These are phyloP conservation scores for Sarcophaga bullata DNA, from an alignment of 1,140 invertebrate species.

Conservation along the genomic window DNA sequence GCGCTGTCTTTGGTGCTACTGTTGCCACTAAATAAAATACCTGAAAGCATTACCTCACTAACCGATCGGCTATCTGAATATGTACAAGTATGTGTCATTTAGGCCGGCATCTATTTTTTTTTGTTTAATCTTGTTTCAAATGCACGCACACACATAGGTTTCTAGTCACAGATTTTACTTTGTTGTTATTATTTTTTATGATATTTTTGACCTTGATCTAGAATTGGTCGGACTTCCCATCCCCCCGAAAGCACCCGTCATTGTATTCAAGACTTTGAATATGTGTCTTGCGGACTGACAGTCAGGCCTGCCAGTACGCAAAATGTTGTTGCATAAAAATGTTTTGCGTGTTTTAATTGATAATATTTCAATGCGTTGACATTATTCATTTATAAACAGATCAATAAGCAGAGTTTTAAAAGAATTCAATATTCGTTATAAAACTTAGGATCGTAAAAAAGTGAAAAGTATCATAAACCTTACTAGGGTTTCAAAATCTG, in stretches of 20 bases:
- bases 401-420: neutral
- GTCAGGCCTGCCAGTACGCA: conserved; percentile 8
- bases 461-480: too few species aligned
- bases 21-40: neutral
- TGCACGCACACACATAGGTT: neutral
- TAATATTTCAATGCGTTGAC: conserved; percentile 38
- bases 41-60: neutral
- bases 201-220: conserved; percentile 40
- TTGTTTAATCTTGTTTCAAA: neutral
- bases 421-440: too few species aligned
- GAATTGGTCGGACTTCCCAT: conserved; percentile 3
- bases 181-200: conserved; percentile 33
- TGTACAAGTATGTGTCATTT: neutral
- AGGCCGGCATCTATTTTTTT: neutral
- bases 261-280: neutral
- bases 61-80: neutral
- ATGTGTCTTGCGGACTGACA: neutral
- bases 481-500: too few species aligned
- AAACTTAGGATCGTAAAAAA: too few species aligned
- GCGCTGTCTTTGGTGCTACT: conserved; percentile 12
- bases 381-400: conserved; percentile 34
- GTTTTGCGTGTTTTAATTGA: conserved; percentile 38
- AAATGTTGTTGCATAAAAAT: conserved; percentile 37
- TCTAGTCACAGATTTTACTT: neutral
- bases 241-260: neutral